These are phyloP conservation scores for Perithous albicinctus DNA, from an alignment of 2,888 invertebrate species.

Conservation along the genomic window DNA sequence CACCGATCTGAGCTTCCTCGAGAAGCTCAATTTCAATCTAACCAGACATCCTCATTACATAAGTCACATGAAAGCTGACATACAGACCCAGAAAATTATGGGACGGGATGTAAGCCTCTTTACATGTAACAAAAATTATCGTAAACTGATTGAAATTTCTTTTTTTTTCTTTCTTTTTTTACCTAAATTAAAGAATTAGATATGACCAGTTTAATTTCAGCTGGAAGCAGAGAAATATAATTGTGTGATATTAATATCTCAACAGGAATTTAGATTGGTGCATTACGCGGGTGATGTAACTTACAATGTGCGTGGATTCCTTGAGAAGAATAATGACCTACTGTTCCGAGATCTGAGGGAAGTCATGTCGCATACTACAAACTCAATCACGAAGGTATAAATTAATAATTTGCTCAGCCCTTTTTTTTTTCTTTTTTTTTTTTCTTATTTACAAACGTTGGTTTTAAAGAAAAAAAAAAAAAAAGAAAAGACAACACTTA, in stretches of 20 bases:
- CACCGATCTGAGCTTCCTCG: constrained; percentile 92
- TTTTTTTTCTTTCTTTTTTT: too few species aligned
- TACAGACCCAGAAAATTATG: constrained; percentile 93
- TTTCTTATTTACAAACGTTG: too few species aligned
- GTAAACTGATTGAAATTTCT: too few species aligned
- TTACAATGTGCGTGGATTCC: constrained; percentile 93
- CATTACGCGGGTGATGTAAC: constrained; percentile 98
- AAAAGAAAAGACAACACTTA: too few species aligned
- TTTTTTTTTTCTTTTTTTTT: too few species aligned
- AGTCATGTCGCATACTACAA: constrained; percentile 91
- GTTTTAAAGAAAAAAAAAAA: too few species aligned
- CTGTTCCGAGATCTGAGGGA: constrained; percentile 95
- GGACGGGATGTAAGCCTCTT: constrained; percentile 89
- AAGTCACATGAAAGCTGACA: constrained; percentile 92
- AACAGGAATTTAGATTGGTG: constrained; percentile 93
- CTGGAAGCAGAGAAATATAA: background rate
- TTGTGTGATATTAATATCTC: constrained; percentile 61
- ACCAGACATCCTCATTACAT: constrained; percentile 93
- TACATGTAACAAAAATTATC: background rate
- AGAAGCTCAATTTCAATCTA: constrained; percentile 91
- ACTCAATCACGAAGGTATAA: constrained; percentile 87
- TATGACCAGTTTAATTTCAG: background rate
- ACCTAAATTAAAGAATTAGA: background rate
- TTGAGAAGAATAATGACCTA: constrained; percentile 97
- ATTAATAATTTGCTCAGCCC: background rate